Evolutionary conservation across 2,797 vertebrate species (phyloP), one percentile per base, ranked within the genome.

Genomic region (Hirundo rustica): DNA sequence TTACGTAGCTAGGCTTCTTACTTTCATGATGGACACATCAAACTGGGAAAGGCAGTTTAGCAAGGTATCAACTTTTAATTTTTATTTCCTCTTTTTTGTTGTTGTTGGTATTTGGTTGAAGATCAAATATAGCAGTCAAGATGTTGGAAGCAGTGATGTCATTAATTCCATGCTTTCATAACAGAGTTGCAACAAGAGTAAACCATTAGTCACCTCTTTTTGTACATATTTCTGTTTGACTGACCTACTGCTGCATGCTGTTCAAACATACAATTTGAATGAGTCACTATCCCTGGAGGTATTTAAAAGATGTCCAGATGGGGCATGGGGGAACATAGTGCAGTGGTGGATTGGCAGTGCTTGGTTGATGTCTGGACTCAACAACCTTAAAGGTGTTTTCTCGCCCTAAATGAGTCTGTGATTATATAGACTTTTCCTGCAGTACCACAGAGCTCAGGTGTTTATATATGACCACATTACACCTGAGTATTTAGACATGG

Each of bases 21-120:
- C 3, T 21, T 9, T 16, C 7, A 1, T 54, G 20, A 73, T 38
- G 15, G 26, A 22, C 9, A 45, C 25, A 45, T 44, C 38, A 72
- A 44, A 71, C 3, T 26, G 50, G 26, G 13, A 79, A 79, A 90
- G 10, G 5, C 2, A 34, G 54, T 65, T 53, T 32, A 47, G 57
- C 20, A 66, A 10, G 2, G 4, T 8, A 82, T n/a, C 3, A 5
- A 1, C 32, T 20, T 36, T 19, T 7, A 4, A 6, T 0, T 4
- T 14, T 38, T 32, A 27, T 30, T 27, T 16, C 1, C 13, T 17
- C 5, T 26, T 38, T 14, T 45, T 65, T 9, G 1, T 7, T 32
- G 20, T 7, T n/a, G 4, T 38, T 38, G 1, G 23, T 45, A 29
- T 68, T 53, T 36, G 32, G 29, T 44, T 17, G 5, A 7, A 45